Percentiles rank a stretch among this genome's conserved stretches.
Evolutionary conservation across 1,140 invertebrate species (phyloP).

Genomic region (Vanessa atalanta): DNA sequence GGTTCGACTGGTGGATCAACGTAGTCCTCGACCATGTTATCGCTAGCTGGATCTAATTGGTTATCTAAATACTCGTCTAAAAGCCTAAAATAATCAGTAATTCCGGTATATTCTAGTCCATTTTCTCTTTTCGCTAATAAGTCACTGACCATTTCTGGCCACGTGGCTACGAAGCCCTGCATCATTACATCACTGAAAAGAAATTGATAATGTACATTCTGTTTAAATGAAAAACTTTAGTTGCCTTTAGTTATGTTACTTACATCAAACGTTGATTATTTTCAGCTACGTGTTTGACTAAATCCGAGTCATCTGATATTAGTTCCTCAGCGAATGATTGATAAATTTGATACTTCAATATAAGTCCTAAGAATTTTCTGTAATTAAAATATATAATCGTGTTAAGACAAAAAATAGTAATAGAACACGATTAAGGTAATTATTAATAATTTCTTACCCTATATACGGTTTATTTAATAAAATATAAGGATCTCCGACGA

Average conservation of each 20-base stretch:
- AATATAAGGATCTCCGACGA: conserved; percentile 81
- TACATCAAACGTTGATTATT: conserved; percentile 66
- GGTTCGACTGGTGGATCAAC: conserved; percentile 51
- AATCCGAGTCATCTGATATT: conserved; percentile 65
- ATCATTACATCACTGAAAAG: conserved; percentile 67
- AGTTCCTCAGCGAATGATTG: conserved; percentile 75
- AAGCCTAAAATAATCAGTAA: conserved; percentile 70
- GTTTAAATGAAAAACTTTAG: not conserved
- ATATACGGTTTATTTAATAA: conserved; percentile 82
- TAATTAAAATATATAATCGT: conserved; percentile 3
- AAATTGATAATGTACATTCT: conserved; percentile 21
- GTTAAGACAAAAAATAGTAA: no score
- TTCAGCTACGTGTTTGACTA: conserved; percentile 60
- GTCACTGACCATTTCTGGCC: conserved; percentile 69
- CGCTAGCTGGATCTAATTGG: conserved; percentile 61
- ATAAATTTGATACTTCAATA: conserved; percentile 74
- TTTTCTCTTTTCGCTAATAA: conserved; percentile 70
- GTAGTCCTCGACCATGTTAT: conserved; percentile 56
- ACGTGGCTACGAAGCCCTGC: conserved; percentile 59
- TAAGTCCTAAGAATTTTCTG: conserved; percentile 72
- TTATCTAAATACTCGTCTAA: conserved; percentile 74
- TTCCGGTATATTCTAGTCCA: conserved; percentile 63
- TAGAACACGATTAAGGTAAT: not conserved
- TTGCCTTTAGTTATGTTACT: conserved; percentile 38
- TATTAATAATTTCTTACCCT: conserved; percentile 56